phyloP scores from a whole-genome alignment of 2,113 vertebrate species.

The Cyanistes caeruleus region DNA sequence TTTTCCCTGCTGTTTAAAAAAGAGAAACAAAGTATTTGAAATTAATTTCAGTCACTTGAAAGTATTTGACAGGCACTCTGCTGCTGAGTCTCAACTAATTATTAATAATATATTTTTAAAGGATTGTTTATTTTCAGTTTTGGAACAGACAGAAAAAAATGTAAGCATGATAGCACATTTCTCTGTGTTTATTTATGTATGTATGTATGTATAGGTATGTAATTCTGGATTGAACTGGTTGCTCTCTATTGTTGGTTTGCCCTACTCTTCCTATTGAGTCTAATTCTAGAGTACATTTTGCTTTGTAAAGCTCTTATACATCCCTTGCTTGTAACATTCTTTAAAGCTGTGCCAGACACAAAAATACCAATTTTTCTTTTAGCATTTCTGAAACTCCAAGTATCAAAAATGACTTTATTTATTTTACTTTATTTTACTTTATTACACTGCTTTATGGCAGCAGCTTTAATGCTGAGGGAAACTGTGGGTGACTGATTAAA shows the following conservation, averaged over 20 bases:
- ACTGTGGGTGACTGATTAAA: neutral
- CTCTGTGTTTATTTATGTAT: neutral
- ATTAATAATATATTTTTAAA: neutral
- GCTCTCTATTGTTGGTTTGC: neutral
- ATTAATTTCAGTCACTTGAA: constrained; percentile 13
- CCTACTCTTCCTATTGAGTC: neutral
- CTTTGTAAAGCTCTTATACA: neutral
- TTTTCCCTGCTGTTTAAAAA: neutral
- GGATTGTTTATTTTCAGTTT: neutral
- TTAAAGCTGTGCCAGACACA: neutral
- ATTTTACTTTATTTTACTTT: too few species aligned
- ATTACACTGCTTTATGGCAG: neutral
- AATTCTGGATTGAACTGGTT: neutral
- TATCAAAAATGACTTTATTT: neutral
- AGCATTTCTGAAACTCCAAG: neutral
- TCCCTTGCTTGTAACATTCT: neutral
- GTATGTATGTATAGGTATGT: neutral
- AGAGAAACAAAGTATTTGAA: neutral
- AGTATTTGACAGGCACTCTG: neutral
- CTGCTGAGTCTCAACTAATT: neutral
- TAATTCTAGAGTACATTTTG: neutral
- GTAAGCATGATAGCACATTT: neutral
- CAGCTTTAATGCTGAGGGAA: neutral
- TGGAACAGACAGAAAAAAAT: neutral
- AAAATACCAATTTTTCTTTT: neutral